phyloP scores from a whole-genome alignment of 1,140 invertebrate species.

The Eumeta japonica region DNA sequence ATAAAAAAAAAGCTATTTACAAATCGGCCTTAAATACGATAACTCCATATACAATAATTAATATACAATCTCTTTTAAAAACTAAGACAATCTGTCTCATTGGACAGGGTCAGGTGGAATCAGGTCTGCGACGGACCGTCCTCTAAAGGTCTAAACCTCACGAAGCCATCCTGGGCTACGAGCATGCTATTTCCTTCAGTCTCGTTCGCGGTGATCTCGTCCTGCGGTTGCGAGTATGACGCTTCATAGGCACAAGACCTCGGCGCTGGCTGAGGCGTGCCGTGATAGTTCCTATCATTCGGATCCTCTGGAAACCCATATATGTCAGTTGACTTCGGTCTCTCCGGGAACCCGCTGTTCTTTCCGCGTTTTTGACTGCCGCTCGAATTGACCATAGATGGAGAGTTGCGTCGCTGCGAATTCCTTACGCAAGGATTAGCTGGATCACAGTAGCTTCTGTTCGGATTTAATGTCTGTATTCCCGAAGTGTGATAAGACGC shows the following conservation, averaged over 20 bases:
- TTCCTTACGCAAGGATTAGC: slow-evolving; percentile 29
- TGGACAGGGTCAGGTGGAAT: slow-evolving; percentile 44
- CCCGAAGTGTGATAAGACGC: slow-evolving; percentile 53
- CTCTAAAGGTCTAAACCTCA: slow-evolving; percentile 72
- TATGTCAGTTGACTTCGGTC: slow-evolving; percentile 57
- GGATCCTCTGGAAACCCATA: slow-evolving; percentile 60
- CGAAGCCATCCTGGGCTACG: slow-evolving; percentile 82
- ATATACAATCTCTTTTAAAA: slow-evolving; percentile 21
- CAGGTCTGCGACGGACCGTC: slow-evolving; percentile 57
- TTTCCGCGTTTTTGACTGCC: slow-evolving; percentile 52
- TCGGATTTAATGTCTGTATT: slow-evolving; percentile 53
- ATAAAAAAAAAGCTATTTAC: not conserved
- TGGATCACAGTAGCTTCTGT: slow-evolving; percentile 42
- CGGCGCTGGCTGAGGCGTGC: slow-evolving; percentile 33
- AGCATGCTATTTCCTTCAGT: slow-evolving; percentile 65
- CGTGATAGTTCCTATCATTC: slow-evolving; percentile 45
- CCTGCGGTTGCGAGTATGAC: slow-evolving; percentile 49
- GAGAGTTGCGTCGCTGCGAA: slow-evolving; percentile 50
- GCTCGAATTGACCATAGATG: slow-evolving; percentile 46
- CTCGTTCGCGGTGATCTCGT: slow-evolving; percentile 35
- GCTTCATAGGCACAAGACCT: slow-evolving; percentile 42
- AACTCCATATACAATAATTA: not conserved
- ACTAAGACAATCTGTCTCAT: slow-evolving; percentile 31
- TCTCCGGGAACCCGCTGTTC: slow-evolving; percentile 37
- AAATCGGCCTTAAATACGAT: not conserved